These are phyloP conservation scores for Brachionus rotundiformis DNA, from an alignment of 1,140 invertebrate genomes.

Conservation along the genomic window DNA sequence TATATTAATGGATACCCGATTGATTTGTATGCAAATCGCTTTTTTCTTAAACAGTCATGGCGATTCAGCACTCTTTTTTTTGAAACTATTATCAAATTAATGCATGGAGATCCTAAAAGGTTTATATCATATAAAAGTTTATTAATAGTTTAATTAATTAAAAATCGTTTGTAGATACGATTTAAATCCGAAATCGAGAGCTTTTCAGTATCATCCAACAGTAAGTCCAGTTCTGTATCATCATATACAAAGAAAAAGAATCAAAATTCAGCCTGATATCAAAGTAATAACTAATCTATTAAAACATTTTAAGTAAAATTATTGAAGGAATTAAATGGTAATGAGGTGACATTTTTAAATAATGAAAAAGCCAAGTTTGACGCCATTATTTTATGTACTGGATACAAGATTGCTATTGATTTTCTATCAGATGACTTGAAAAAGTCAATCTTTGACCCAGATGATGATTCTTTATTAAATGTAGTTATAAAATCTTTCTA, in stretches of 20 bases:
- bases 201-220: constrained; percentile 60
- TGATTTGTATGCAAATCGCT: constrained; percentile 58
- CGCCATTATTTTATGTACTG: constrained; percentile 37
- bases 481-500: neutral
- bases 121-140: no score
- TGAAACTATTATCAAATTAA: constrained; percentile 56
- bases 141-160: no score
- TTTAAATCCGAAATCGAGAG: constrained; percentile 60
- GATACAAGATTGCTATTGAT: constrained; percentile 36
- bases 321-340: neutral
- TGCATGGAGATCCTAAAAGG: constrained; percentile 58
- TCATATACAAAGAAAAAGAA: constrained; percentile 59
- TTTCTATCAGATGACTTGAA: constrained; percentile 27
- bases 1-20: constrained; percentile 58
- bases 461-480: constrained; percentile 31
- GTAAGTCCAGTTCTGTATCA: constrained; percentile 60
- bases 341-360: neutral
- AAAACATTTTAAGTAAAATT: neutral
- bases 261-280: constrained; percentile 59
- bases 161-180: no score
- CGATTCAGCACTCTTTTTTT: constrained; percentile 55
- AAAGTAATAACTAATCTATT: constrained; percentile 53
- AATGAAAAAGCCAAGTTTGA: neutral
- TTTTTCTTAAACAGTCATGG: constrained; percentile 58
- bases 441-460: constrained; percentile 1